Percentiles rank a stretch among this genome's conserved stretches.
These are phyloP conservation scores for Pandemis corylana DNA, from an alignment of 2,888 invertebrate species.

Conservation along the genomic window DNA sequence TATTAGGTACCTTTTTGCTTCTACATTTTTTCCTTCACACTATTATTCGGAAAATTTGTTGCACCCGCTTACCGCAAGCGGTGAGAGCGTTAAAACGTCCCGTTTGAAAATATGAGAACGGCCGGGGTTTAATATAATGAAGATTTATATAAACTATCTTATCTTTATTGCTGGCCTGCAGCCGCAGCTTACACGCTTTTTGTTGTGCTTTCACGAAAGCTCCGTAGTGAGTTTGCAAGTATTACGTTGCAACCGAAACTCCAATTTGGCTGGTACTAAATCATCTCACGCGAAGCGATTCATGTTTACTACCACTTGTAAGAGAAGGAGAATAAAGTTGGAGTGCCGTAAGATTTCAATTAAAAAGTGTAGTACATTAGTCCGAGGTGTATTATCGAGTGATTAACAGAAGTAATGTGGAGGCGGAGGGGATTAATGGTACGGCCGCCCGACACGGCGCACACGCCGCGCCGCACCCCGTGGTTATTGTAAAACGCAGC, in stretches of 20 bases:
- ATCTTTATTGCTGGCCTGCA: constrained; percentile 49
- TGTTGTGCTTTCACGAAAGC: constrained; percentile 34
- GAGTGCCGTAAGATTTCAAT: not conserved
- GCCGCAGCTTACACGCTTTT: constrained; percentile 39
- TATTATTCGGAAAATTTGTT: constrained; percentile 72
- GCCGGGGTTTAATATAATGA: constrained; percentile 71
- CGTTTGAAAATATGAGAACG: constrained; percentile 73
- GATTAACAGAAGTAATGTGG: constrained; percentile 18
- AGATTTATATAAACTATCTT: constrained; percentile 74
- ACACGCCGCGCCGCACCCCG: constrained; percentile 41
- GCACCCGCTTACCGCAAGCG: constrained; percentile 72
- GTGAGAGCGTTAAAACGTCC: constrained; percentile 72
- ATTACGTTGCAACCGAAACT: constrained; percentile 20
- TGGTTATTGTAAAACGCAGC: constrained; percentile 75
- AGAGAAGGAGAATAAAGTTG: not conserved
- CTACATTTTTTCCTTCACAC: constrained; percentile 60
- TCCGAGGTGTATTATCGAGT: constrained; percentile 3
- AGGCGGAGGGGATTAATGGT: constrained; percentile 21
- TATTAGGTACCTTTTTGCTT: constrained; percentile 53
- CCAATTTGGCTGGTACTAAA: constrained; percentile 22
- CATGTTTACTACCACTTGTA: not conserved
- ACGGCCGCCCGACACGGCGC: constrained; percentile 11
- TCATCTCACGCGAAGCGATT: not conserved
- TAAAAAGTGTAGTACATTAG: not conserved
- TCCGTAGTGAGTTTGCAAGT: constrained; percentile 13